Evolutionary conservation across 2,113 vertebrate species (phyloP), one percentile per base, ranked within the genome.

Genomic region (Morone chrysops): DNA sequence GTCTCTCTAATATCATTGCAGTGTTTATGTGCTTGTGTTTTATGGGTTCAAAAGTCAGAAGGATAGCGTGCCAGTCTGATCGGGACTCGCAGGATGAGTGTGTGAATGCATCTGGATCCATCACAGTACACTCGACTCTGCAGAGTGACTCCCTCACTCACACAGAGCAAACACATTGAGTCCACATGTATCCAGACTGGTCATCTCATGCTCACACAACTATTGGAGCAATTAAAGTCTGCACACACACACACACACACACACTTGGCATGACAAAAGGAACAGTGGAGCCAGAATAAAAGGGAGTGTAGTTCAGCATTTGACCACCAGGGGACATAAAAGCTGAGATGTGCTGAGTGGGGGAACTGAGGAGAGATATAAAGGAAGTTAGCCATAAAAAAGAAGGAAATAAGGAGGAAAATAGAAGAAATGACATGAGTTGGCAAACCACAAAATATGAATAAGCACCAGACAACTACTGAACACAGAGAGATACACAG

Each of bases 261-360:
- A 57, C 11, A 56, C 54, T 53, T 48, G 41, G 50, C 65, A 36
- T 48, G 41, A 81, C 16, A 62, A 25, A 36, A 20, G 22, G 36
- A 57, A 48, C n/a, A 50, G 16, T 13, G 17, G 50, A 18, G 38
- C 0, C 31, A 18, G 4, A 43, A 45, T 2, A 14, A 38, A 18
- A 51, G 18, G 0, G 0, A 5, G 1, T 82, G 84, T 20, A 90
- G 63, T 89, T 84, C 84, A 38, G 10, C 3, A 0, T 86, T 83
- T 90, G 80, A 16, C 92, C 93, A 91, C 80, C 61, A 90, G 92
- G 78, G 40, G 90, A 88, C 85, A 89, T 51, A 48, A 78, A 61
- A 84, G 87, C 66, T 50, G 12, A 7, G 1, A 16, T n/a, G 16
- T 36, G 25, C 12, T 56, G 61, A 36, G 53, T 54, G 63, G 47